phyloP scores from a whole-genome alignment of 2,113 vertebrate species.

The Otis tarda region DNA sequence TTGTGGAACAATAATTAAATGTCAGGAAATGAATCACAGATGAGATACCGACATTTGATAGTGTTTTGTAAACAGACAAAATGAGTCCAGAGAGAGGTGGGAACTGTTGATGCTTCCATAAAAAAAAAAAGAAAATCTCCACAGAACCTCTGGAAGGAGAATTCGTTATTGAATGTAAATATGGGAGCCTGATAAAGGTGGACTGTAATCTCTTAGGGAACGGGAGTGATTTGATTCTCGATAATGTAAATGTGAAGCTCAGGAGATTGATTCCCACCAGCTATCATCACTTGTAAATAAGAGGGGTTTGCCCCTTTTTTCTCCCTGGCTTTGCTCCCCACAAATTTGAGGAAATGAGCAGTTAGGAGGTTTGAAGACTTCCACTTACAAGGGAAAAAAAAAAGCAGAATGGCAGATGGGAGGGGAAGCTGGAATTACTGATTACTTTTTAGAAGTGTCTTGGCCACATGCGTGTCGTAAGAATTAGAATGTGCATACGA shows the following conservation, averaged over 20 bases:
- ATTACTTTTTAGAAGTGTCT: no score
- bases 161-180: background rate
- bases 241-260: background rate
- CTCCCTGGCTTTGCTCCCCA: background rate
- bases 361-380: background rate
- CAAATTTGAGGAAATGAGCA: background rate
- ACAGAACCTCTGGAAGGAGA: background rate
- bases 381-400: no score
- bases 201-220: background rate
- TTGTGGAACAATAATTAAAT: constrained; percentile 52
- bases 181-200: background rate
- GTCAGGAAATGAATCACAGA: constrained; percentile 39
- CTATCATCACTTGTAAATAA: background rate
- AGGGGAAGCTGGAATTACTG: background rate
- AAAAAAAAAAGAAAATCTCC: background rate
- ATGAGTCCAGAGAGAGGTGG: constrained; percentile 32
- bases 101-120: constrained; percentile 34
- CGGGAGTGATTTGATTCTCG: background rate
- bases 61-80: constrained; percentile 56
- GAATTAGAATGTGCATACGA: fast-evolving
- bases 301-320: background rate
- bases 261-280: background rate
- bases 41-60: constrained; percentile 12
- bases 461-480: fast-evolving
- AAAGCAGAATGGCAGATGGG: background rate